A percentile compares a stretch with the other conserved stretches of the same genome.
Evolutionary conservation across 2,113 vertebrate species (phyloP).

Genomic region (Takifugu flavidus): DNA sequence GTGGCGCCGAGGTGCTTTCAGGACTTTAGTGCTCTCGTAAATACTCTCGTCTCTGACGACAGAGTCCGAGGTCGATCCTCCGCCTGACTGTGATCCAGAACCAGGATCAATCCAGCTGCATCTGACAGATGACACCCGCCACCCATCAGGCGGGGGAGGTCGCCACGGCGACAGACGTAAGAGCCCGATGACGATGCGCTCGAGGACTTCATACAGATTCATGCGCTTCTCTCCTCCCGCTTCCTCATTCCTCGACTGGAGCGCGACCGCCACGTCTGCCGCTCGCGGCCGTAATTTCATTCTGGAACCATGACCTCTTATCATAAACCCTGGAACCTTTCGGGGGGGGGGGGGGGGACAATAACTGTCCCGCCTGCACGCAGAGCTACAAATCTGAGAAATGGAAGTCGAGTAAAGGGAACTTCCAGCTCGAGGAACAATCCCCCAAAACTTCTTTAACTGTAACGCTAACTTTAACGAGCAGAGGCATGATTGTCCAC

Average conservation of each 20-base stretch:
- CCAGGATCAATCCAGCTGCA: neutral
- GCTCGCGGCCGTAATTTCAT: conserved; percentile 24
- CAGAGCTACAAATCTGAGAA: conserved; percentile 1
- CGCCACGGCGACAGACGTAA: conserved; percentile 46
- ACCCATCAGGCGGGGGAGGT: conserved; percentile 45
- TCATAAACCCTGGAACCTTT: conserved; percentile 31
- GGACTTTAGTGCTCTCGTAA: conserved; percentile 48
- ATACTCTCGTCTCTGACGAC: conserved; percentile 31
- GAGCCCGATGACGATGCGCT: conserved; percentile 1
- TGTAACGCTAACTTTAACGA: neutral
- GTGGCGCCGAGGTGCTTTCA: conserved; percentile 40
- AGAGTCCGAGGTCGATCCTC: conserved; percentile 46
- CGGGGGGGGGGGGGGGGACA: conserved; percentile 2
- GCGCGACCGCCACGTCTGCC: neutral
- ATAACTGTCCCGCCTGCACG: neutral
- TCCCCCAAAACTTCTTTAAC: neutral
- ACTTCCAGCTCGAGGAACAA: neutral
- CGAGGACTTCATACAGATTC: neutral
- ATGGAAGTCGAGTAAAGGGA: conserved; percentile 3
- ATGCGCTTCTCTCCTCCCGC: neutral
- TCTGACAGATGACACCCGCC: conserved; percentile 42
- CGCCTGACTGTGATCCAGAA: conserved; percentile 23
- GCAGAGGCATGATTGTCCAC: no score
- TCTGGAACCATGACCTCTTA: conserved; percentile 25
- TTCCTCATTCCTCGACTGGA: neutral